Percentiles rank a stretch among this genome's conserved stretches.
These are phyloP conservation scores for Motacilla alba DNA, from an alignment of 2,113 vertebrate species.

Conservation along the genomic window DNA sequence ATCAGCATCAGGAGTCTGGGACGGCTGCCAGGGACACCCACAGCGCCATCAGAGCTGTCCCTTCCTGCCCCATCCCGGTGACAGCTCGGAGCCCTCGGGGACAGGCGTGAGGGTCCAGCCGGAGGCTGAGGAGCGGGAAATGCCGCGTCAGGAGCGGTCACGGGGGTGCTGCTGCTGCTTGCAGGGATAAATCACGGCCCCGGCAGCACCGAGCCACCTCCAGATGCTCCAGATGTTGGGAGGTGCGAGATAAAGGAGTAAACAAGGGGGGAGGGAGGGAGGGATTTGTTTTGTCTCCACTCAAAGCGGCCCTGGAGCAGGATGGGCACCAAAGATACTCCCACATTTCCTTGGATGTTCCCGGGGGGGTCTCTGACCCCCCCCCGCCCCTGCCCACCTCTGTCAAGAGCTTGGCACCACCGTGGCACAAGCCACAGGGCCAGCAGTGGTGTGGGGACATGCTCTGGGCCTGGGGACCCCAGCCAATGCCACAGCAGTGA, in stretches of 20 bases:
- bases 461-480: not conserved
- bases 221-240: slow-evolving; percentile 8
- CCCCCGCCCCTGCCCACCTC: not conserved
- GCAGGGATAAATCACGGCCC: accelerated
- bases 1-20: not conserved
- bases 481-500: accelerated
- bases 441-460: accelerated
- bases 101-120: accelerated
- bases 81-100: not conserved
- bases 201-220: not conserved
- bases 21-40: not conserved
- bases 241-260: not conserved
- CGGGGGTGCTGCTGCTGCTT: not conserved
- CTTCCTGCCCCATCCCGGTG: accelerated
- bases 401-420: accelerated
- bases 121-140: not conserved
- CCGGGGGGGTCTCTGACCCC: accelerated
- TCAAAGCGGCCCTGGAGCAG: not conserved
- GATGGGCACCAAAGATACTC: not conserved
- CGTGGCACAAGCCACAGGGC: accelerated
- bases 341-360: accelerated
- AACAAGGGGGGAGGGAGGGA: not conserved
- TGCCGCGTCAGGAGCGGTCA: accelerated
- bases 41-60: accelerated
- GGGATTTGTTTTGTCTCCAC: not conserved